These are phyloP conservation scores for Lymantria dispar DNA, from an alignment of 2,888 invertebrate genomes.

Conservation along the genomic window DNA sequence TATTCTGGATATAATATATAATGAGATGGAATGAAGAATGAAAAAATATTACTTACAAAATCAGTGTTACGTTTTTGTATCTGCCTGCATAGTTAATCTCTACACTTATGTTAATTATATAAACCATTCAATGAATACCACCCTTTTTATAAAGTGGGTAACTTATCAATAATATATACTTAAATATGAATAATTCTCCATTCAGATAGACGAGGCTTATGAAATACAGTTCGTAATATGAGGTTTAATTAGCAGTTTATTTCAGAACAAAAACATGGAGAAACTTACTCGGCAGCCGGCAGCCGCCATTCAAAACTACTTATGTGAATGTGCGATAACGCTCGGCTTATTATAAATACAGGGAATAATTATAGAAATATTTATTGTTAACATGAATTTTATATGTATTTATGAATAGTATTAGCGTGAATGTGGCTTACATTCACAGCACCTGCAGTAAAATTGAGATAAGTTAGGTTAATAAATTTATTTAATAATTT, in stretches of 20 bases:
- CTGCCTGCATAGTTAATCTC: too few relatives aligned
- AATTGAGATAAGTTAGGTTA: too few relatives aligned
- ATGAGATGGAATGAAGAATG: too few relatives aligned
- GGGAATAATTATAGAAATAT: neutral
- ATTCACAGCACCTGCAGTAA: too few relatives aligned
- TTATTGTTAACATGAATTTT: neutral
- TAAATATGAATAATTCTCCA: neutral
- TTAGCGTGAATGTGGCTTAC: neutral
- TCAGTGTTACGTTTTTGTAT: too few relatives aligned
- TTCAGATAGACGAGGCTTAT: neutral
- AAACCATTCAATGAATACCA: too few relatives aligned
- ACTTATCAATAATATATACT: neutral
- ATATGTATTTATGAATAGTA: neutral
- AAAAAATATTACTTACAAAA: too few relatives aligned
- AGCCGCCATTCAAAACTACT: constrained; percentile 50
- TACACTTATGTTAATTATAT: too few relatives aligned
- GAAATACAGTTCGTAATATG: constrained; percentile 5
- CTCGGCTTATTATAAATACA: constrained; percentile 19
- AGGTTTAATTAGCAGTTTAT: constrained; percentile 60
- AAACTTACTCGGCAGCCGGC: constrained; percentile 41
- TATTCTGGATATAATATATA: too few relatives aligned
- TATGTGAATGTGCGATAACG: constrained; percentile 55
- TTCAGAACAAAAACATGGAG: constrained; percentile 39
- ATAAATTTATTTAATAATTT: too few relatives aligned
- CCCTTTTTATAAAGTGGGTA: too few relatives aligned